Evolutionary conservation across 2,113 vertebrate genomes (phyloP).

Genomic region (Macrotis lagotis): DNA sequence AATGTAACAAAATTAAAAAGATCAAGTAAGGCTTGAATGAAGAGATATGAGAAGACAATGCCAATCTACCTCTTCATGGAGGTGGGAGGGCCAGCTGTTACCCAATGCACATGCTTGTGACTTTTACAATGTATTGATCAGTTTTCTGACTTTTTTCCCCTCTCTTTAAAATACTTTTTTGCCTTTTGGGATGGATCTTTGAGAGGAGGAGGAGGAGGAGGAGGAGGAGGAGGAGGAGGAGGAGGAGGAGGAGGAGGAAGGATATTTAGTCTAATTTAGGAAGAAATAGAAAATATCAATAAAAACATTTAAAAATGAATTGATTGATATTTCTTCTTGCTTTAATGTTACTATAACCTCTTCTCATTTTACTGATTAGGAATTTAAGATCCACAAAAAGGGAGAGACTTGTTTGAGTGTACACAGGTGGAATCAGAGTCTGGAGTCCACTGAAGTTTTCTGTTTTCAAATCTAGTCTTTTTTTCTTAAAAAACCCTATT

Average conservation of each 20-base stretch:
- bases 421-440: background rate
- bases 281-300: background rate
- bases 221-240: too few relatives aligned
- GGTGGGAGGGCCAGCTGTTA: background rate
- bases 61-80: background rate
- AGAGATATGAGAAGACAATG: background rate
- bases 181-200: background rate
- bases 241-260: too few relatives aligned
- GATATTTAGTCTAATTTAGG: background rate
- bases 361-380: background rate
- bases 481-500: background rate
- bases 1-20: background rate
- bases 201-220: background rate
- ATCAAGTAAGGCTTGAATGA: background rate
- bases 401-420: background rate
- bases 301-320: background rate
- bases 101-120: background rate
- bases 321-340: background rate
- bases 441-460: background rate
- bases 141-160: background rate
- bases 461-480: background rate
- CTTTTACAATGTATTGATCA: background rate
- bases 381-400: background rate
- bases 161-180: background rate
- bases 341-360: background rate